Evolutionary conservation across 1,140 invertebrate genomes (phyloP), one percentile per base, ranked within the genome.

Genomic region (Zaprionus davidi): DNA sequence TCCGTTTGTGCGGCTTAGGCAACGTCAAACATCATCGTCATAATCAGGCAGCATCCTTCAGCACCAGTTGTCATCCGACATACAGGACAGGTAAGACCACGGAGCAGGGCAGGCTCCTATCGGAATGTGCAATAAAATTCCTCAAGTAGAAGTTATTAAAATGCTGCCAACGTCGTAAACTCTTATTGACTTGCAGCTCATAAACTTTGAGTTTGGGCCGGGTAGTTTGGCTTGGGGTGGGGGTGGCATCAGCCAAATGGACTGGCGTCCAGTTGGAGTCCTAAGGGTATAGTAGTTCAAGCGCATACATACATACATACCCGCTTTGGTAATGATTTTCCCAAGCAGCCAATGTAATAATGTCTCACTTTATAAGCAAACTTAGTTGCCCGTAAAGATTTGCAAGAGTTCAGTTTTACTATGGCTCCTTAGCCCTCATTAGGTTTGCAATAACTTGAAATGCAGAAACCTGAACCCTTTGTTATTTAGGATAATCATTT

Each of bases 1-100:
- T 28, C 57, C 68, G 53, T 68, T 72, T 66, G 73, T 65, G 74
- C 64, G 77, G 77, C 76, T 78, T 81, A 79, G 71, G 68, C 56
- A 79, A 67, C 80, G 68, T 88, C 84, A 68, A 69, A 24, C 55
- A 51, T 73, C 72, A 63, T 41, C 28, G 59, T 20, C 69, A 63
- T 36, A 24, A 49, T 56, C 75, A 73, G 68, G 65, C 63, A 62
- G 66, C 57, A 74, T 74, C 46, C 49, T 36, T 57, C 58, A 49
- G 71, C 58, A 58, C 62, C 38, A 65, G 62, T 66, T 72, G 70
- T 55, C 53, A 71, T 31, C 26, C 34, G 41, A 20, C 49, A 49
- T 44, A 62, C 41, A 75, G 67, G 59, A 51, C 59, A 71, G 72
- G 72, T 75, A 28, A 75, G 67, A 7, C 20, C 20, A 11, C 11